These are phyloP conservation scores for Steatornis caripensis DNA, from an alignment of 2,113 vertebrate genomes.

Conservation along the genomic window DNA sequence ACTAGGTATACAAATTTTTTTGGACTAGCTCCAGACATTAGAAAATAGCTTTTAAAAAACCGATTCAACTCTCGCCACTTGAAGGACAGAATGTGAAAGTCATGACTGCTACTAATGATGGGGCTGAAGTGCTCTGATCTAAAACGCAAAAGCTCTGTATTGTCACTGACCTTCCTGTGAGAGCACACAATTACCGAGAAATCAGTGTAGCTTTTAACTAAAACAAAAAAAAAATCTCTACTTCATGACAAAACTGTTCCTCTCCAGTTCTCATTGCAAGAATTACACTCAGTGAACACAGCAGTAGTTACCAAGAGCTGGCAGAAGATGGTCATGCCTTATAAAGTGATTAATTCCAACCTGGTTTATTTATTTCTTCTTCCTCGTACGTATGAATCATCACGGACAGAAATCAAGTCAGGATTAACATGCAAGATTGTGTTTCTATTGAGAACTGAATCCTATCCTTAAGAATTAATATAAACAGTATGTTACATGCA, in stretches of 20 bases:
- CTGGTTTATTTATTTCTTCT: not conserved
- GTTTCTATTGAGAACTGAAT: not conserved
- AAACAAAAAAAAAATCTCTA: not conserved
- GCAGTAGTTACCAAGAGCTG: not conserved
- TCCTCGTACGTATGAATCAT: not conserved
- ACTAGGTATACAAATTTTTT: not conserved
- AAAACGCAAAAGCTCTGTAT: not conserved
- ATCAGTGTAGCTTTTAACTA: not conserved
- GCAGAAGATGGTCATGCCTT: not conserved
- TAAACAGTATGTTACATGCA: not conserved
- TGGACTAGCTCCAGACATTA: not conserved
- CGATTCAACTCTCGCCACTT: not conserved
- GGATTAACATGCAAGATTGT: not conserved
- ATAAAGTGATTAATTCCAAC: not conserved
- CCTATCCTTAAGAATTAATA: not conserved
- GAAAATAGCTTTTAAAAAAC: no score
- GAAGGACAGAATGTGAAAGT: not conserved
- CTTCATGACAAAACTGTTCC: not conserved
- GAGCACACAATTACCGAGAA: not conserved
- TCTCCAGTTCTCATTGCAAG: not conserved
- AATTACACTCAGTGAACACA: not conserved
- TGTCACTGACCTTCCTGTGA: not conserved
- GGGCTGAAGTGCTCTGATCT: not conserved
- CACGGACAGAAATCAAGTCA: not conserved
- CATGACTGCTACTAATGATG: not conserved